Evolutionary conservation across 2,888 invertebrate species (phyloP).

Genomic region (Drosophila algonquin): DNA sequence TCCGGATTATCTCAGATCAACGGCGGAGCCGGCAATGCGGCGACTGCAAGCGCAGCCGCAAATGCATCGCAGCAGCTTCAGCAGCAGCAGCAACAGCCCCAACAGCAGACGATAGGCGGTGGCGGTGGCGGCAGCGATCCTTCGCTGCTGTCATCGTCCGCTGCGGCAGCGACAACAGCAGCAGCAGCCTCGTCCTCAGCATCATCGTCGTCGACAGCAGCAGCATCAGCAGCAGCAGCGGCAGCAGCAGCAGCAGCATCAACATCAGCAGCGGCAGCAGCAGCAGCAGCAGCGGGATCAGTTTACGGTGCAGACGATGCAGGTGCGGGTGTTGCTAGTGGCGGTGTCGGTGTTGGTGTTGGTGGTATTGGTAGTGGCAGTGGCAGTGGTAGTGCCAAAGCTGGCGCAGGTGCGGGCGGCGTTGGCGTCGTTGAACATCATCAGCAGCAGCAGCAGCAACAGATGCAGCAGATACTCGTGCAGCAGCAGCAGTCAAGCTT

Average conservation of each 20-base stretch:
- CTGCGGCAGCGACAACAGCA: conserved; percentile 40
- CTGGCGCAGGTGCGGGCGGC: conserved; percentile 53
- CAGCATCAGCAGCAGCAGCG: conserved; percentile 18
- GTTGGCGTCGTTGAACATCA: conserved; percentile 44
- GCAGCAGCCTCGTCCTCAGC: conserved; percentile 47
- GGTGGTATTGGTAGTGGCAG: conserved; percentile 46
- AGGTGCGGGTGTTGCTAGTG: conserved; percentile 71
- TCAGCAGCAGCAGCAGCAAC: conserved; percentile 21
- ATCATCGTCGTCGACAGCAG: conserved; percentile 37
- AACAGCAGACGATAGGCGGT: conserved; percentile 25
- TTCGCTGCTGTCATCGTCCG: background rate
- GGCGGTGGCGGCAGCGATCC: conserved; percentile 5
- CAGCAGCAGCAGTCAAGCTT: conserved; percentile 46
- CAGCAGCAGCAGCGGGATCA: conserved; percentile 32
- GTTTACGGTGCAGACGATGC: conserved; percentile 75
- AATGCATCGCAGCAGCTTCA: conserved; percentile 44
- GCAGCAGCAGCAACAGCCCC: conserved; percentile 14
- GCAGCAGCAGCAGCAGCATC: conserved; percentile 10
- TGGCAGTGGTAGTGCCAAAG: conserved; percentile 54
- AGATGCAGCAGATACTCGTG: conserved; percentile 31
- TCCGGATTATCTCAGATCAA: conserved; percentile 80
- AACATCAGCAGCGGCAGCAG: conserved; percentile 19
- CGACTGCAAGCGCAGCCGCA: conserved; percentile 46
- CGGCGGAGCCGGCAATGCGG: conserved; percentile 62
- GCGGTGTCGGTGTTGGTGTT: conserved; percentile 42